Evolutionary conservation across 2,797 vertebrate species (phyloP).

Genomic region (Cygnus olor): DNA sequence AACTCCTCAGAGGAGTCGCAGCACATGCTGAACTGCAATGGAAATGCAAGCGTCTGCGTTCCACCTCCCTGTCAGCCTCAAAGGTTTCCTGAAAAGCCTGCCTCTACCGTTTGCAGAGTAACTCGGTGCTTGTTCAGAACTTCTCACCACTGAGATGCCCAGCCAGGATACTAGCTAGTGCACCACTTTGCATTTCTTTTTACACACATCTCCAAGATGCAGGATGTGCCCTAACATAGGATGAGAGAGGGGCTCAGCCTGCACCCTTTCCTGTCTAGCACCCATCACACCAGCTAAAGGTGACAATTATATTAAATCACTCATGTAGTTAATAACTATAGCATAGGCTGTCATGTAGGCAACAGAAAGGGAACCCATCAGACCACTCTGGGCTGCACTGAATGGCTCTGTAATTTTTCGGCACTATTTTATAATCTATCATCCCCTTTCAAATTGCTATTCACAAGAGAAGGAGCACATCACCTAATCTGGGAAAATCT

Average conservation of each 20-base stretch:
- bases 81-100: background rate
- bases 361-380: background rate
- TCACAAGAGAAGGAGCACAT: accelerated
- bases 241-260: background rate
- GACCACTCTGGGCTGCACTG: background rate
- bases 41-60: accelerated
- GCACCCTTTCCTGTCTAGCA: background rate
- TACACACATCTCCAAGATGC: accelerated
- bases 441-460: background rate
- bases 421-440: background rate
- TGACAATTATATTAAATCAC: background rate
- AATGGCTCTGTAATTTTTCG: background rate
- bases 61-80: background rate
- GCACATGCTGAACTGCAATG: background rate
- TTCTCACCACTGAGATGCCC: background rate
- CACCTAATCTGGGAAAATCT: background rate
- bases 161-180: background rate
- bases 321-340: accelerated
- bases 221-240: background rate
- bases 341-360: accelerated
- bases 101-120: background rate
- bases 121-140: background rate
- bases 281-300: background rate
- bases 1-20: background rate
- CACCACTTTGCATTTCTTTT: background rate